phyloP scores from a whole-genome alignment of 2,888 invertebrate genomes.

The Mythimna vitellina region DNA sequence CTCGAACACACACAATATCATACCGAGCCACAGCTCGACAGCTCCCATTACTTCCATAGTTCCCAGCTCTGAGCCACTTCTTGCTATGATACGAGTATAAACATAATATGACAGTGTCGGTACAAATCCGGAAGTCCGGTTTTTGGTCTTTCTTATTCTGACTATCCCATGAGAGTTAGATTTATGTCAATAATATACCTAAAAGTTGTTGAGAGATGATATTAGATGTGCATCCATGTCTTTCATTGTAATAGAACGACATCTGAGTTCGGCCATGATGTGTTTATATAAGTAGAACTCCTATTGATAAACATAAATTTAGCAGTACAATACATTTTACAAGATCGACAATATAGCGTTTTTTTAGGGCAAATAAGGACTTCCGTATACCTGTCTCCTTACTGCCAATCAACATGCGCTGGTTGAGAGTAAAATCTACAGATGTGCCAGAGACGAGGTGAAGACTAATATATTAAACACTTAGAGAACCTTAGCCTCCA shows the following conservation, averaged over 20 bases:
- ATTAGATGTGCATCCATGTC: constrained; percentile 3
- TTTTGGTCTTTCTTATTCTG: constrained; percentile 2
- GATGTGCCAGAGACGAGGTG: constrained; percentile 80
- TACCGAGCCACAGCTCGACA: too few relatives aligned
- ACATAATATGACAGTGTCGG: neutral
- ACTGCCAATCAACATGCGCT: constrained; percentile 84
- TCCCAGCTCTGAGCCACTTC: too few relatives aligned
- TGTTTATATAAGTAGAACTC: constrained; percentile 4
- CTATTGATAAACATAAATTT: constrained; percentile 12
- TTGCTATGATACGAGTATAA: neutral
- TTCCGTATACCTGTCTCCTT: constrained; percentile 86
- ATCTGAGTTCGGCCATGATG: neutral
- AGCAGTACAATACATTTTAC: constrained; percentile 23
- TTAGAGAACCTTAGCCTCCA: constrained; percentile 73
- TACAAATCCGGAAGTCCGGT: neutral
- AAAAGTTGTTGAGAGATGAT: neutral
- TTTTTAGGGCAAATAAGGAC: constrained; percentile 86
- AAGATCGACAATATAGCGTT: constrained; percentile 74
- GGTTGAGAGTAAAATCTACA: constrained; percentile 80
- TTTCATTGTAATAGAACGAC: neutral
- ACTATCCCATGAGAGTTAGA: neutral
- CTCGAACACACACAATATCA: too few relatives aligned
- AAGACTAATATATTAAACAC: constrained; percentile 72
- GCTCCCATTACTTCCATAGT: too few relatives aligned
- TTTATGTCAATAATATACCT: neutral